A percentile compares a stretch with the other conserved stretches of the same genome.
Evolutionary conservation across 2,113 vertebrate genomes (phyloP).

Genomic region (Carassius gibelio): DNA sequence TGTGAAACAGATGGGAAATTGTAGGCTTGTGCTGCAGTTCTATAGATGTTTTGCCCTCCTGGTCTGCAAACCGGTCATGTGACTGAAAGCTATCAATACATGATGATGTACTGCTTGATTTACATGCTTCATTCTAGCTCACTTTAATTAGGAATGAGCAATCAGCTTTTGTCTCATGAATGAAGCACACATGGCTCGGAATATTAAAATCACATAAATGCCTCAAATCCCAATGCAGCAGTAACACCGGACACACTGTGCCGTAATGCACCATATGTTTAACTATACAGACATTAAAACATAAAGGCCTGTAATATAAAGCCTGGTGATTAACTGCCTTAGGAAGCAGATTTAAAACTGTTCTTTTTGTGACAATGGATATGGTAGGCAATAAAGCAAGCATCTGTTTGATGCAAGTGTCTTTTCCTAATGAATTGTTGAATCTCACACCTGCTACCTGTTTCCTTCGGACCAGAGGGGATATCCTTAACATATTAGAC

Average conservation of each 20-base stretch:
- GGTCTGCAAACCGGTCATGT: too few species aligned
- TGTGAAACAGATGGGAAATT: too few species aligned
- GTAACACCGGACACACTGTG: slow-evolving; percentile 53
- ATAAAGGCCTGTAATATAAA: slow-evolving; percentile 38
- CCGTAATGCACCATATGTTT: slow-evolving; percentile 56
- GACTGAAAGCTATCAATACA: slow-evolving; percentile 9
- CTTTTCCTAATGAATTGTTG: slow-evolving; percentile 28
- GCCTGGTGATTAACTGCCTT: slow-evolving; percentile 41
- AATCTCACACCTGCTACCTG: slow-evolving; percentile 35
- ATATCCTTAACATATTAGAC: slow-evolving; percentile 43
- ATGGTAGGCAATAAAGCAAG: slow-evolving; percentile 22
- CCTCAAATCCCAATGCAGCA: slow-evolving; percentile 47
- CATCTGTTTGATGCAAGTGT: slow-evolving; percentile 32
- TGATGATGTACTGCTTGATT: slow-evolving; percentile 41
- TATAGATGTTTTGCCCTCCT: too few species aligned
- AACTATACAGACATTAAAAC: slow-evolving; percentile 51
- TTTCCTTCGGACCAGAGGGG: slow-evolving; percentile 31
- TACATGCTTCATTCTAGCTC: slow-evolving; percentile 37
- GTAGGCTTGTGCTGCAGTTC: too few species aligned
- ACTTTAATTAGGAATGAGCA: slow-evolving; percentile 54
- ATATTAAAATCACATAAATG: slow-evolving; percentile 46
- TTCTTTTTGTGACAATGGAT: slow-evolving; percentile 23
- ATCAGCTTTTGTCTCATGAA: slow-evolving; percentile 48
- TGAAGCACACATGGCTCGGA: slow-evolving; percentile 37
- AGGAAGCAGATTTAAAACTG: slow-evolving; percentile 36